Base-by-base conservation (phyloP, 2,113 vertebrate species). In the Bos indicus region DNA sequence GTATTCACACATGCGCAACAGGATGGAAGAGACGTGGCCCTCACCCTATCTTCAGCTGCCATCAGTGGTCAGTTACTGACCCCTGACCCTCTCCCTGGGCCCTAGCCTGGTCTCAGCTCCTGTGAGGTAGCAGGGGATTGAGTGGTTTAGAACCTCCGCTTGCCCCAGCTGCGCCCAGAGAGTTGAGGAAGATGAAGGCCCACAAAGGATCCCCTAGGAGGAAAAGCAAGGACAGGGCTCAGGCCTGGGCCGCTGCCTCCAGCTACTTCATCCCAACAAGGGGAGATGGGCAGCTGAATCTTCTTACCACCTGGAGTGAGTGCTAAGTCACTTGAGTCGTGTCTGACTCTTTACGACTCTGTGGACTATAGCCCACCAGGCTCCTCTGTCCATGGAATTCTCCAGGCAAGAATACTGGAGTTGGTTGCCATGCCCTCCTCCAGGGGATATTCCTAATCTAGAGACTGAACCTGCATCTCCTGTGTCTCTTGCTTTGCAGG, bases 221-320 rank as follows among this genome's bases (percentile, higher is more conserved):
- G 30, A 17, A 90, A 82, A 60, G 7, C 59, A 48, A 90, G 43
- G 56, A 19, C 17, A 30, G 33, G 43, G 33, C 78, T 67, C 13
- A 1, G 60, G 17, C 30, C 36, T 2, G 2, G 17, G n/a, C 46
- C n/a, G 14, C 26, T 12, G 81, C n/a, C 25, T 83, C 81, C 52
- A 71, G 71, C 57, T 57, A 7, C 80, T 60, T 54, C 43, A 19
- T 14, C 48, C 60, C 28, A 48, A 30, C n/a, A 33, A 1, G 15
- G 6, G 9, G 30, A 7, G 5, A 40, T 16, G 11, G 17, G 14
- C 2, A 23, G 26, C 4, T 1, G 8, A 16, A 15, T 25, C 60
- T 30, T 28, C 43, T 51, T 36, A 28, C 12, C 11, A 2, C 51
- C 67, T 26, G 13, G 10, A 40, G 11, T 19, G 67, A 2, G 1